Conservation (phyloP, 2,113 vertebrate species). For the Menura novaehollandiae region DNA sequence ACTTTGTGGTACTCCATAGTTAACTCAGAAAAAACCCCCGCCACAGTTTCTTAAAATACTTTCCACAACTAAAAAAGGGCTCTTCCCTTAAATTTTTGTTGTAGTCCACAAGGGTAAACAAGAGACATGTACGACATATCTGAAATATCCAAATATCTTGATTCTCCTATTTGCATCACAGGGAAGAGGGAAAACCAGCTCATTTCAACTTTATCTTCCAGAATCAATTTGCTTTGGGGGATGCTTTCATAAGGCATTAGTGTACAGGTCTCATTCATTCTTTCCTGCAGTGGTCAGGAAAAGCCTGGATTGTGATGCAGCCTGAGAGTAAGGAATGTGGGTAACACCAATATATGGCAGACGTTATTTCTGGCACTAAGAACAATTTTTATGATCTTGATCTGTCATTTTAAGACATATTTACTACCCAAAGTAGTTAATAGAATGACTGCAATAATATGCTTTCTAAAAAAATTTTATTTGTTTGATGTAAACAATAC, state of each 20-base stretch:
- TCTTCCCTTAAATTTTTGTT: not conserved
- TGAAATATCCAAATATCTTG: not conserved
- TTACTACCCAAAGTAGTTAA: not conserved
- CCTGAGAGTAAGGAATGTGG: not conserved
- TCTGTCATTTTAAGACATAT: not conserved
- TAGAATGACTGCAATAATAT: not conserved
- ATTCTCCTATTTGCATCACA: not conserved
- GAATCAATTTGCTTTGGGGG: not conserved
- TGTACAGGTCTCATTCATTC: not conserved
- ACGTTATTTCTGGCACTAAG: not conserved
- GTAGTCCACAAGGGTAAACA: fast-evolving
- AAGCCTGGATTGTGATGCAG: not conserved
- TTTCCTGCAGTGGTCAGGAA: not conserved
- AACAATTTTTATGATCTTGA: not conserved
- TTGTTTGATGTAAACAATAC: not conserved
- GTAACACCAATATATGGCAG: not conserved
- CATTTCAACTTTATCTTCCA: not conserved
- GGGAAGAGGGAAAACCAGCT: not conserved
- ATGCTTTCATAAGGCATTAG: not conserved
- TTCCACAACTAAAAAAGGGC: not conserved
- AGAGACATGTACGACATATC: not conserved
- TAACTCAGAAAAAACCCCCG: not conserved
- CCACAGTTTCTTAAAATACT: not conserved
- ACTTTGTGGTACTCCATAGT: not conserved
- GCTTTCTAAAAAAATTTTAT: not conserved